Base-by-base conservation (phyloP, 1,140 invertebrate genomes). In the Drosophila truncata region DNA sequence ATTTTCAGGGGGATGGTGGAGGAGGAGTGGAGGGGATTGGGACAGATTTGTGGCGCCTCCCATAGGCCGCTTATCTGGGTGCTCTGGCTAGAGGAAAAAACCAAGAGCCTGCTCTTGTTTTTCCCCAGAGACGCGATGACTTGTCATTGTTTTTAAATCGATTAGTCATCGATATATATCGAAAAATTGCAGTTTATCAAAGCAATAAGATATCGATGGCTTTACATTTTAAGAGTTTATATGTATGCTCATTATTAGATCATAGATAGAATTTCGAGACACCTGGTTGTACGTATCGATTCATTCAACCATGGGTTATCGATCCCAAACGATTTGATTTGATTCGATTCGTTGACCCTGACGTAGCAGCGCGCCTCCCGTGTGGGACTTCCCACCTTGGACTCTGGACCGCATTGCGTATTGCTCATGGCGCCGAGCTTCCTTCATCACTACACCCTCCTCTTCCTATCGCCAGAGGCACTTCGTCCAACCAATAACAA, bases 311-410 rank as follows among this genome's bases (percentile, higher is more conserved):
- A 50, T 41, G 16, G 33, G 39, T 27, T 70, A 47, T 57, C 33
- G 41, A 35, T 49, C 29, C 37, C 29, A 20, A 29, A 6, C 62
- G 31, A 66, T 33, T 44, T 23, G 33, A 33, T 13, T 33, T 11
- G 46, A 65, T 49, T 46, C 8, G 14, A 59, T 27, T 35, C 70
- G 66, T 72, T 72, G 52, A 72, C 70, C 69, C 69, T 72, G 69
- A 72, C 66, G 66, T 59, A 37, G 44, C 41, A 37, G 44, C 41
- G 23, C 42, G 66, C 69, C 42, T 59, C 25, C 66, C 44, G 66
- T 71, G 69, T 71, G 69, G 52, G 27, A 49, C 66, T 39, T 71
- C 69, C 69, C 69, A 72, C 69, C 70, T 73, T 73, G 70, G 70
- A 73, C 70, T 73, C 69, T 73, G 70, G 29, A 71, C 70, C 54